Evolutionary conservation across 2,113 vertebrate genomes (phyloP).

Genomic region (Grammomys surdaster): DNA sequence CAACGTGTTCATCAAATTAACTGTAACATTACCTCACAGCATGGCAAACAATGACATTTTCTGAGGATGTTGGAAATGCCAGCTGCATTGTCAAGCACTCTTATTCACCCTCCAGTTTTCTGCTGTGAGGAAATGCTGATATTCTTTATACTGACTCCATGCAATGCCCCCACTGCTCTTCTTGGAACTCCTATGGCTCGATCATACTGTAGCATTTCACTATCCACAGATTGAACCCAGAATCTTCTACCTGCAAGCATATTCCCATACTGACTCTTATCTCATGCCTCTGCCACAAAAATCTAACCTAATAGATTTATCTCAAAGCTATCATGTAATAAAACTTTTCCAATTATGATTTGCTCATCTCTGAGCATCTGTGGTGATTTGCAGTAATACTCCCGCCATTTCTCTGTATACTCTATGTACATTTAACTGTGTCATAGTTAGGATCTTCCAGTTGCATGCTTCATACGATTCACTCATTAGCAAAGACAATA

Average conservation of each 20-base stretch:
- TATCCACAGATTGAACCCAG: background rate
- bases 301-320: background rate
- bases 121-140: background rate
- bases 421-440: background rate
- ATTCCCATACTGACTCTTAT: background rate
- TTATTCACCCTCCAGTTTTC: background rate
- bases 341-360: constrained; percentile 9
- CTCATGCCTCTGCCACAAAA: constrained; percentile 1
- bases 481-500: background rate
- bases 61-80: background rate
- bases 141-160: background rate
- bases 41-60: background rate
- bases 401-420: background rate
- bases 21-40: background rate
- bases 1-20: constrained; percentile 4
- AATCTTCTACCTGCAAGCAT: background rate
- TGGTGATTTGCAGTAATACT: background rate
- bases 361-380: background rate
- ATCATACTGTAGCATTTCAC: background rate
- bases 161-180: background rate
- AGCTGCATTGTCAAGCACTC: background rate
- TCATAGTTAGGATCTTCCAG: background rate
- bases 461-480: background rate
- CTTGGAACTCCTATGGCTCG: background rate
- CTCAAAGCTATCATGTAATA: constrained; percentile 23